Evolutionary conservation across 1,140 invertebrate species (phyloP).

Genomic region (Aphidius ervi): DNA sequence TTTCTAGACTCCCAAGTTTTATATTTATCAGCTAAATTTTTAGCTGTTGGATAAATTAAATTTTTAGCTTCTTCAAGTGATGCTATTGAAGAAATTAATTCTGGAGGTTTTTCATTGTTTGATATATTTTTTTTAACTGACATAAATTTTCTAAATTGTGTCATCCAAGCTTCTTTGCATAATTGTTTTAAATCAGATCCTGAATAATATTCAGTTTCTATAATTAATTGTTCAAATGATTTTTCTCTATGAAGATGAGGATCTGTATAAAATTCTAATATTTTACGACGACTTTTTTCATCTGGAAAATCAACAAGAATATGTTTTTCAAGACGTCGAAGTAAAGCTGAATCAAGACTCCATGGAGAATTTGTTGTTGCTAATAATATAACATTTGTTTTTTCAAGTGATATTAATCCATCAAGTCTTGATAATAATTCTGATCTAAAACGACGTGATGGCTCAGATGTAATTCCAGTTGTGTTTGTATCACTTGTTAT

Average conservation of each 20-base stretch:
- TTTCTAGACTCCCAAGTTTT: slow-evolving; percentile 34
- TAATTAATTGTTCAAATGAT: slow-evolving; percentile 57
- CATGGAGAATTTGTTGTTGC: slow-evolving; percentile 90
- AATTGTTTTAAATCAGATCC: slow-evolving; percentile 84
- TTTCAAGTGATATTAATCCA: slow-evolving; percentile 61
- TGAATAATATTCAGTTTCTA: slow-evolving; percentile 72
- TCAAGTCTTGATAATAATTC: slow-evolving; percentile 92
- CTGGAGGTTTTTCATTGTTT: slow-evolving; percentile 16
- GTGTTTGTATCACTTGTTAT: slow-evolving; percentile 68
- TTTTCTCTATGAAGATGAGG: slow-evolving; percentile 39
- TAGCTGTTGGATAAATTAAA: slow-evolving; percentile 33
- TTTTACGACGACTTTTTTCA: slow-evolving; percentile 57
- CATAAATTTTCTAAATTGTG: slow-evolving; percentile 46
- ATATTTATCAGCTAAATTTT: slow-evolving; percentile 34
- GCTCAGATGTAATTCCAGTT: slow-evolving; percentile 71
- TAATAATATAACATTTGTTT: slow-evolving; percentile 68
- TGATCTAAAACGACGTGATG: slow-evolving; percentile 84
- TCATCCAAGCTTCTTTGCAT: slow-evolving; percentile 83
- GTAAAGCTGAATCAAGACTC: slow-evolving; percentile 85
- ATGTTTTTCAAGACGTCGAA: slow-evolving; percentile 84
- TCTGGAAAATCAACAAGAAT: slow-evolving; percentile 78
- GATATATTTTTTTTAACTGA: slow-evolving; percentile 24
- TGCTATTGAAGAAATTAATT: slow-evolving; percentile 11
- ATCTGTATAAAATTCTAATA: slow-evolving; percentile 61
- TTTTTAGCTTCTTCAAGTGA: slow-evolving; percentile 30